Percentiles rank a stretch among this genome's conserved stretches.
Conservation (phyloP, 2,113 vertebrate species). For the Hippoglossus stenolepis region DNA sequence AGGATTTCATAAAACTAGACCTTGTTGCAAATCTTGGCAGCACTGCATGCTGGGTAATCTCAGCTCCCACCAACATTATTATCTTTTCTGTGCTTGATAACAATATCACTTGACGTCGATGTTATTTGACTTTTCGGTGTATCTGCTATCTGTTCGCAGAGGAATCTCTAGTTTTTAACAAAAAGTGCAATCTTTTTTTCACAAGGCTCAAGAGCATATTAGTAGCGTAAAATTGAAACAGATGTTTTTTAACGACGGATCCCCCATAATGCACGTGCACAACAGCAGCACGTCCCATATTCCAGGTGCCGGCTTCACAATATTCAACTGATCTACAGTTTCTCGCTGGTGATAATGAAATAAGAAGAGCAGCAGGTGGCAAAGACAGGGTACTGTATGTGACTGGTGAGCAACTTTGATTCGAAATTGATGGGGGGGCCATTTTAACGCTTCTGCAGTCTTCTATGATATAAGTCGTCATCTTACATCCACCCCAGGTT, state of each 20-base stretch:
- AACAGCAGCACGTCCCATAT: too few relatives aligned
- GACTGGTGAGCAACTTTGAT: not conserved
- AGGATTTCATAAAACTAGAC: constrained; percentile 21
- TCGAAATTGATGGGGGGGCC: not conserved
- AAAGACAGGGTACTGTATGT: too few relatives aligned
- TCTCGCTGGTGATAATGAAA: too few relatives aligned
- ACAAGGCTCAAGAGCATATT: not conserved
- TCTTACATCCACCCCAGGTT: not conserved
- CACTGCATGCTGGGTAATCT: constrained; percentile 6
- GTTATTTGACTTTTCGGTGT: constrained; percentile 13
- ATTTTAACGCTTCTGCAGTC: not conserved
- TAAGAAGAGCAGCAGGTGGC: not conserved
- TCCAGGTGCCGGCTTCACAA: too few relatives aligned
- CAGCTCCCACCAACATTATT: constrained; percentile 9
- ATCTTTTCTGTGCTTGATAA: constrained; percentile 29
- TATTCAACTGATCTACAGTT: too few relatives aligned
- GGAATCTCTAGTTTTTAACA: not conserved
- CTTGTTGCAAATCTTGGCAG: constrained; percentile 25
- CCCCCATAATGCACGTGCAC: too few relatives aligned
- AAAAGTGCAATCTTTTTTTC: not conserved
- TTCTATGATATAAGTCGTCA: not conserved
- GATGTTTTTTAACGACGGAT: too few relatives aligned
- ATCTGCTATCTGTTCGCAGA: not conserved
- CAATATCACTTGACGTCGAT: constrained; percentile 10
- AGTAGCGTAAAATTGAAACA: not conserved